Conservation (phyloP, 2,888 invertebrate species). For the Nasonia oneida region DNA sequence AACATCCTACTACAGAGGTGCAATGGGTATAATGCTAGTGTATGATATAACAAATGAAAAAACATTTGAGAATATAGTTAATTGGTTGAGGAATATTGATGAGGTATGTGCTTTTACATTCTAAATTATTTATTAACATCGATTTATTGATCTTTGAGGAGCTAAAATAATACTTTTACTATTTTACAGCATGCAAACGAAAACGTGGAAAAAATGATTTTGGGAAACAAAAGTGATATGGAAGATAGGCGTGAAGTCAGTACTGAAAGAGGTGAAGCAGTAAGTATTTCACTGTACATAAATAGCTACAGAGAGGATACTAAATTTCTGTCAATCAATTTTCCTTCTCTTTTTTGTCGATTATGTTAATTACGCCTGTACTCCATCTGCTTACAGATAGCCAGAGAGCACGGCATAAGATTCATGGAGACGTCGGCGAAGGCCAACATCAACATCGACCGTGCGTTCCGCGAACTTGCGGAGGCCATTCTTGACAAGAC, state of each 20-base stretch:
- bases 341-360: conserved; percentile 61
- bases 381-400: conserved; percentile 88
- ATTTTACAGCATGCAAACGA: conserved; percentile 93
- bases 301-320: background rate
- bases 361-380: background rate
- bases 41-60: conserved; percentile 99
- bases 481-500: conserved; percentile 97
- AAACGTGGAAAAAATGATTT: conserved; percentile 99
- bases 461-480: conserved; percentile 96
- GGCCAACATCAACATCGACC: conserved; percentile 97
- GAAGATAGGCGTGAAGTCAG: conserved; percentile 95
- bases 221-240: conserved; percentile 99
- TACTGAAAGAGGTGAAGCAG: conserved; percentile 95
- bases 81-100: conserved; percentile 98
- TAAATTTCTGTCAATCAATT: conserved; percentile 33
- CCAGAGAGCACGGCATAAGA: conserved; percentile 95
- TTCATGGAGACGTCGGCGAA: conserved; percentile 99
- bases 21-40: conserved; percentile 98
- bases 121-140: background rate
- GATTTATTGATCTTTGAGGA: conserved; percentile 8
- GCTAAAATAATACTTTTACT: conserved; percentile 31
- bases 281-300: conserved; percentile 80
- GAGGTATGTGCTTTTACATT: conserved; percentile 84
- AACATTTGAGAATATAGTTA: conserved; percentile 98
- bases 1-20: conserved; percentile 98